Base-by-base conservation (phyloP, 2,113 vertebrate genomes). In the Smithornis capensis region DNA sequence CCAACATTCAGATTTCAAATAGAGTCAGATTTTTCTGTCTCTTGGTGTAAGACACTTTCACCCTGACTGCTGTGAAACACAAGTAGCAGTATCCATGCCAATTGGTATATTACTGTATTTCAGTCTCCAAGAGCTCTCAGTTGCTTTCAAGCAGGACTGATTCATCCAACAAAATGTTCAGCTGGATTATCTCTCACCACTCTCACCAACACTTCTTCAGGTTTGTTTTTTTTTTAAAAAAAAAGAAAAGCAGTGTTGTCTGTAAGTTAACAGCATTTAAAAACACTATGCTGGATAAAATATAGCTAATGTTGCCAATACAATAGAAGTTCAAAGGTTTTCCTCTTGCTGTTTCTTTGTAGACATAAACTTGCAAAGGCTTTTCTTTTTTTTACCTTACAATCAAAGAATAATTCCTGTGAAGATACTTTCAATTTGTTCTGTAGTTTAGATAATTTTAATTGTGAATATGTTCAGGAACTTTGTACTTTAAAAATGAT, bases 121-220 rank as follows among this genome's bases (percentile, higher is more conserved):
- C 74, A 89, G 56, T 56, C 42, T 90, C 38, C 67, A 91, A 92
- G 64, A 91, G 84, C 60, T 52, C 92, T 96, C 71, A 75, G 25
- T 56, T 57, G n/a, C 27, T 60, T 94, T 92, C 93, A 94, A 87
- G 86, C 87, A 90, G 44, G 45, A 90, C 67, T 92, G 70, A 91
- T 87, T 97, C 47, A 92, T 92, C 49, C 69, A 90, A 68, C 35
- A 91, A 91, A 94, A 96, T 90, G 45, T 62, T 80, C 68, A 31
- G 13, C 44, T 70, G 59, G 18, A 19, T 93, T 64, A n/a, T 86
- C 47, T 79, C 52, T 84, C 7, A 2, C 38, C 52, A 57, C 33
- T 68, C 64, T 88, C 8, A 6, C 15, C 31, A 68, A 40, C 13
- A 77, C 88, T 95, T 91, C 70, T 8, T 50, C 53, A 45, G 44